A percentile compares a stretch with the other conserved stretches of the same genome.
These are phyloP conservation scores for Diarsia dahlii DNA, from an alignment of 2,888 invertebrate genomes.

Conservation along the genomic window DNA sequence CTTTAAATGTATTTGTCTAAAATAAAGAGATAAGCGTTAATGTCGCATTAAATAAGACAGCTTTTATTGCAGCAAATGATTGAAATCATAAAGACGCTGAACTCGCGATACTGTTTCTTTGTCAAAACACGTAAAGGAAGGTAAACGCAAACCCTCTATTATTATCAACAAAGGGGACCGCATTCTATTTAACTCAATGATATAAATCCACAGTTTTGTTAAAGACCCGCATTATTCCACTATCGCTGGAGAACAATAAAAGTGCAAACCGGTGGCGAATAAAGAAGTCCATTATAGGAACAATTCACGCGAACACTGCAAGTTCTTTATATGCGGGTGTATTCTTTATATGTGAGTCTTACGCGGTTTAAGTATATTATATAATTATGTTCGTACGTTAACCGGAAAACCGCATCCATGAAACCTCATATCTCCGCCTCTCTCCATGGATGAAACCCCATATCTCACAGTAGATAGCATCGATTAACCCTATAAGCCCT, in stretches of 20 bases:
- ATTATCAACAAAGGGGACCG: slow-evolving; percentile 1
- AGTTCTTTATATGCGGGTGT: slow-evolving; percentile 3
- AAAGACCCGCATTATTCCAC: neutral
- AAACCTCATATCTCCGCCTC: slow-evolving; percentile 3
- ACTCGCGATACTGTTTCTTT: slow-evolving; percentile 2
- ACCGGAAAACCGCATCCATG: slow-evolving; percentile 19
- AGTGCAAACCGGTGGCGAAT: slow-evolving; percentile 14
- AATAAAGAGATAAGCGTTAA: neutral
- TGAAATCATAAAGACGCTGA: slow-evolving; percentile 17
- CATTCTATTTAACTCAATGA: slow-evolving; percentile 7
- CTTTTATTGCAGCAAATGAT: slow-evolving; percentile 1
- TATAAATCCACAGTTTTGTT: neutral
- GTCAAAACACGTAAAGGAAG: neutral
- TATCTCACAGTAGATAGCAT: slow-evolving; percentile 16
- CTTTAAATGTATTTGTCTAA: slow-evolving; percentile 7
- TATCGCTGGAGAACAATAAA: slow-evolving; percentile 25
- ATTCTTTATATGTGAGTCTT: slow-evolving; percentile 6
- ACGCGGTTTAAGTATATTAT: neutral
- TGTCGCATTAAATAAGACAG: neutral
- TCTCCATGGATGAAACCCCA: slow-evolving; percentile 1
- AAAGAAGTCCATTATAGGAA: slow-evolving; percentile 28
- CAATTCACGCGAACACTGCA: slow-evolving; percentile 2
- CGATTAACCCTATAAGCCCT: slow-evolving; percentile 22
- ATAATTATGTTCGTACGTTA: slow-evolving; percentile 16
- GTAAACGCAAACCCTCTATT: neutral